A percentile compares a stretch with the other conserved stretches of the same genome.
Evolutionary conservation across 2,888 invertebrate genomes (phyloP).

Genomic region (Cheilosia pagana): DNA sequence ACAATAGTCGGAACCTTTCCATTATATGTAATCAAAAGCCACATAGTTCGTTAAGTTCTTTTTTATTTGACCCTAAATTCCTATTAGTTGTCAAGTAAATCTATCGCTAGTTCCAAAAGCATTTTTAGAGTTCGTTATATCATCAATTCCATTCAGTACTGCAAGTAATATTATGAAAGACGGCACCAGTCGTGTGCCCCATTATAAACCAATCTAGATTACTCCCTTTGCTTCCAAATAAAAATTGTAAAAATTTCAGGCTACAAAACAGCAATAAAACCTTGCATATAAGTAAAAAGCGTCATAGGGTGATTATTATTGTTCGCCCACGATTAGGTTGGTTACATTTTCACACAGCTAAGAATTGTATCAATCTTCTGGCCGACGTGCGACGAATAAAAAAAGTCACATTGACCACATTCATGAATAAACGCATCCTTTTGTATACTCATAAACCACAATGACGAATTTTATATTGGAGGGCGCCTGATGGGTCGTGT

Average conservation of each 20-base stretch:
- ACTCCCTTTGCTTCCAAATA: not conserved
- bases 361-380: constrained; percentile 18
- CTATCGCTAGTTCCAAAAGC: no score
- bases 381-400: constrained; percentile 51
- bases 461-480: constrained; percentile 55
- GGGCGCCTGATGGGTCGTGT: constrained; percentile 46
- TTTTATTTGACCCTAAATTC: not conserved
- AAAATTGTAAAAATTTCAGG: not conserved
- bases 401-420: constrained; percentile 55
- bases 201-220: constrained; percentile 4
- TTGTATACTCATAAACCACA: constrained; percentile 45
- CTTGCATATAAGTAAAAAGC: constrained; percentile 14
- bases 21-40: no score
- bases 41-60: no score
- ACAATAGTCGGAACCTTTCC: no score
- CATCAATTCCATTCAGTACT: not conserved
- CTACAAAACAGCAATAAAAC: constrained; percentile 13
- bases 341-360: constrained; percentile 51
- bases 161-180: not conserved
- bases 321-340: constrained; percentile 53
- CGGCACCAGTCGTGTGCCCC: not conserved
- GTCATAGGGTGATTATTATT: constrained; percentile 60
- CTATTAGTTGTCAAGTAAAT: not conserved
- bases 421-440: constrained; percentile 42
- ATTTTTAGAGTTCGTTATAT: no score